Evolutionary conservation across 2,113 vertebrate genomes (phyloP).

Genomic region (Clarias macrocephalus): DNA sequence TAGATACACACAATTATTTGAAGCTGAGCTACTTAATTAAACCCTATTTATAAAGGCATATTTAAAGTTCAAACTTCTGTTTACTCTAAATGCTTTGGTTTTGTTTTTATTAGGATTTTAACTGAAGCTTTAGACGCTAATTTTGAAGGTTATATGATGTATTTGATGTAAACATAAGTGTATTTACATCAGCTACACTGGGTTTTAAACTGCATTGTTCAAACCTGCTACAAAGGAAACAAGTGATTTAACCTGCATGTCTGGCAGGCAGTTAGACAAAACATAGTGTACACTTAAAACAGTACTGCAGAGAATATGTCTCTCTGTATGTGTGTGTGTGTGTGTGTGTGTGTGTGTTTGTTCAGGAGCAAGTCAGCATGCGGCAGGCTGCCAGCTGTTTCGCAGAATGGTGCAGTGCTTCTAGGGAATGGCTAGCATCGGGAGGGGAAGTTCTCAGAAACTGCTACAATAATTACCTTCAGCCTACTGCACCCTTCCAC

Average conservation of each 20-base stretch:
- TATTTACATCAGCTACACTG: constrained; percentile 10
- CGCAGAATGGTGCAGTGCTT: constrained; percentile 74
- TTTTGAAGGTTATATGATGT: background rate
- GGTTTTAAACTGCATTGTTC: constrained; percentile 7
- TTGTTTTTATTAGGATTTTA: background rate
- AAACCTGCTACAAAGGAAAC: background rate
- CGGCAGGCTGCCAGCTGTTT: constrained; percentile 71
- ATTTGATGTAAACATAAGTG: background rate
- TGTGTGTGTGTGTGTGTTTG: constrained; percentile 50
- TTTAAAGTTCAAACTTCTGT: background rate
- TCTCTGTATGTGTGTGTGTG: background rate
- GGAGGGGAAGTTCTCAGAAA: constrained; percentile 79
- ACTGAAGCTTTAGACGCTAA: background rate
- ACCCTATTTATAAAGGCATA: background rate
- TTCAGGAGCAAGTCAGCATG: constrained; percentile 65
- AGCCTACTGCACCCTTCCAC: constrained; percentile 71
- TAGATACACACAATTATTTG: background rate
- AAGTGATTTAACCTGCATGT: background rate
- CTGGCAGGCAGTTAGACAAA: background rate
- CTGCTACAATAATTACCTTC: constrained; percentile 78
- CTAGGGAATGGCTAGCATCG: constrained; percentile 72
- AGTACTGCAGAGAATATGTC: constrained; percentile 20
- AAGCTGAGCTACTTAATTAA: background rate
- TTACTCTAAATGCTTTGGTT: background rate
- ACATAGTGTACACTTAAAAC: constrained; percentile 20